These are phyloP conservation scores for Ptychoptera albimana DNA, from an alignment of 2,888 invertebrate genomes.

Conservation along the genomic window DNA sequence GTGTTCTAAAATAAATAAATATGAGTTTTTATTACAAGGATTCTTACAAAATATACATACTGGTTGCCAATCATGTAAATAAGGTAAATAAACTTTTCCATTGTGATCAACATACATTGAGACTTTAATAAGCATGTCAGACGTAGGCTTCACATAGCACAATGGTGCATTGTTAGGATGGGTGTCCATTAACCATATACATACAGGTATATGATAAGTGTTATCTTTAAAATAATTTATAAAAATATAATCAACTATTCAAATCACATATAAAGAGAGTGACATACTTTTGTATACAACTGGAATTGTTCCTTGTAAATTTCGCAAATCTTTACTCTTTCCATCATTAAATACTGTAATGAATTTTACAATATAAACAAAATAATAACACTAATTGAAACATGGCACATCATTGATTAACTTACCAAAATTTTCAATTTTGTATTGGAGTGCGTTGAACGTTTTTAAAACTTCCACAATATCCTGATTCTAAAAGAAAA, in stretches of 20 bases:
- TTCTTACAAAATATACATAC: slow-evolving; percentile 27
- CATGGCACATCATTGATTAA: slow-evolving; percentile 9
- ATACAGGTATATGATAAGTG: slow-evolving; percentile 90
- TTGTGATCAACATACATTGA: slow-evolving; percentile 88
- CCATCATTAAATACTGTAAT: slow-evolving; percentile 77
- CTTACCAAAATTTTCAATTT: slow-evolving; percentile 54
- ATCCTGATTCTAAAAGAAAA: slow-evolving; percentile 46
- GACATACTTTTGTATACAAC: slow-evolving; percentile 67
- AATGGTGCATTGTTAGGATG: slow-evolving; percentile 95
- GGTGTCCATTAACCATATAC: slow-evolving; percentile 92
- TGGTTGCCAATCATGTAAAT: slow-evolving; percentile 85
- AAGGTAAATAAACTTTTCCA: slow-evolving; percentile 93
- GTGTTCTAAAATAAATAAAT: slow-evolving; percentile 30
- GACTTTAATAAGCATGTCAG: slow-evolving; percentile 88
- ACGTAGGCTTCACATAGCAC: slow-evolving; percentile 85
- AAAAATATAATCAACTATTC: not conserved
- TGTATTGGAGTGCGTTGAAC: slow-evolving; percentile 48
- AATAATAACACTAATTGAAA: not conserved
- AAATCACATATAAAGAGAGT: slow-evolving; percentile 2
- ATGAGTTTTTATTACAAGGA: not conserved
- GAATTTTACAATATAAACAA: slow-evolving; percentile 5
- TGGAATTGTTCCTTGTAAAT: slow-evolving; percentile 83
- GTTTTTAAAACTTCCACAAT: slow-evolving; percentile 43
- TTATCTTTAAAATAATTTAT: slow-evolving; percentile 34
- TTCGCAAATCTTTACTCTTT: slow-evolving; percentile 58